Evolutionary conservation across 2,113 vertebrate species (phyloP).

Genomic region (Festucalex cinctus): DNA sequence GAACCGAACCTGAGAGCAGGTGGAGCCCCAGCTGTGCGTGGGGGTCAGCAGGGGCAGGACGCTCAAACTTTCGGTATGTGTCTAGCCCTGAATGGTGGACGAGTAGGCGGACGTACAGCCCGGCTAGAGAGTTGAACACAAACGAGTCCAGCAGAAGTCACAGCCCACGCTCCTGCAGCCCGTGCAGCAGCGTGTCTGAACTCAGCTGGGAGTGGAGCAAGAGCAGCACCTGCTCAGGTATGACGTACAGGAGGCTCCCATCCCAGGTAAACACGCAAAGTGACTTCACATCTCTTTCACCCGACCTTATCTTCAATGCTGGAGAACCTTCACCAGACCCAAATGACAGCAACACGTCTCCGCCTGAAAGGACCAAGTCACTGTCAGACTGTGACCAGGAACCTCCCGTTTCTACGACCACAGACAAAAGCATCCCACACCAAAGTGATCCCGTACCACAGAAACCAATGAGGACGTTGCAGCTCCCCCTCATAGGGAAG

Average conservation of each 20-base stretch:
- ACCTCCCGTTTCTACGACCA: slow-evolving; percentile 3
- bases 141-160: slow-evolving; percentile 27
- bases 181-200: slow-evolving; percentile 69
- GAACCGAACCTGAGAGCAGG: slow-evolving; percentile 39
- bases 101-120: slow-evolving; percentile 32
- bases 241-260: slow-evolving; percentile 14
- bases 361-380: slow-evolving; percentile 16
- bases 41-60: slow-evolving; percentile 29
- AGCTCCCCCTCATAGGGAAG: slow-evolving; percentile 76
- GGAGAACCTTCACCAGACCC: neutral
- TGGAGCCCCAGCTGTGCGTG: slow-evolving; percentile 34
- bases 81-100: slow-evolving; percentile 61
- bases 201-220: slow-evolving; percentile 68
- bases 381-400: slow-evolving; percentile 10
- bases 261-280: slow-evolving; percentile 34
- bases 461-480: slow-evolving; percentile 49
- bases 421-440: slow-evolving; percentile 14
- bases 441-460: slow-evolving; percentile 26
- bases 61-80: slow-evolving; percentile 34
- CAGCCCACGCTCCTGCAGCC: slow-evolving; percentile 64
- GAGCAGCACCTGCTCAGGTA: slow-evolving; percentile 59
- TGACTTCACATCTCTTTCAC: slow-evolving; percentile 19
- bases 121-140: slow-evolving; percentile 23
- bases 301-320: slow-evolving; percentile 13
- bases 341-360: slow-evolving; percentile 13